Conservation (phyloP, 2,113 vertebrate genomes). For the Archocentrus centrarchus region DNA sequence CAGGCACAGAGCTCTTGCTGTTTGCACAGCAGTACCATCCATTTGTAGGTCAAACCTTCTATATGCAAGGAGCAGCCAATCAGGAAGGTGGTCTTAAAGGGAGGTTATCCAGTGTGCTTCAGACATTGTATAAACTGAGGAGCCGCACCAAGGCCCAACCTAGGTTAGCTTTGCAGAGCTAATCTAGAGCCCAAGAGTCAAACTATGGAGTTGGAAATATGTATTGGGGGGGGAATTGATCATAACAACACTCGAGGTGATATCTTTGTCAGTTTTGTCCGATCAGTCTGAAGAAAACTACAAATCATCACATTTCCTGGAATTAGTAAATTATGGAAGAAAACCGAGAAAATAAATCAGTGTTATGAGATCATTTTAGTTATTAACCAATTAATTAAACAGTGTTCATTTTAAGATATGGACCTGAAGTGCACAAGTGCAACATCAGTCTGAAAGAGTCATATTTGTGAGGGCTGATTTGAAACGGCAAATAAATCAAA, state of each 20-base stretch:
- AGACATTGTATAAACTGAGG: neutral
- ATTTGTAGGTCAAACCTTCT: neutral
- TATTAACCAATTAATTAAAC: neutral
- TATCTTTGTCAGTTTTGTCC: neutral
- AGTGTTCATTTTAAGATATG: neutral
- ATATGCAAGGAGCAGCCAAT: neutral
- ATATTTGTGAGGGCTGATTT: neutral
- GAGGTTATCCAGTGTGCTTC: neutral
- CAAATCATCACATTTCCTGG: neutral
- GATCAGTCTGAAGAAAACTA: neutral
- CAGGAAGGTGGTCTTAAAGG: neutral
- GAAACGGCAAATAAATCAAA: neutral
- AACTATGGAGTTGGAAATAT: too few relatives aligned
- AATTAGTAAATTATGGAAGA: neutral
- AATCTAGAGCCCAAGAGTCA: too few relatives aligned
- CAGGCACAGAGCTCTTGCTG: neutral
- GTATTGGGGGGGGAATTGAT: too few relatives aligned
- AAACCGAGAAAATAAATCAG: rapidly evolving
- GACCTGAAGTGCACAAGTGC: neutral
- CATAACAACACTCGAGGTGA: neutral
- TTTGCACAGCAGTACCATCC: neutral
- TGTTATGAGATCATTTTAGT: neutral
- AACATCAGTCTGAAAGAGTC: neutral
- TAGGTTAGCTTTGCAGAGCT: too few relatives aligned
- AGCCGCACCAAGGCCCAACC: neutral